These are phyloP conservation scores for Yponomeuta sedellus DNA, from an alignment of 2,888 invertebrate species.

Conservation along the genomic window DNA sequence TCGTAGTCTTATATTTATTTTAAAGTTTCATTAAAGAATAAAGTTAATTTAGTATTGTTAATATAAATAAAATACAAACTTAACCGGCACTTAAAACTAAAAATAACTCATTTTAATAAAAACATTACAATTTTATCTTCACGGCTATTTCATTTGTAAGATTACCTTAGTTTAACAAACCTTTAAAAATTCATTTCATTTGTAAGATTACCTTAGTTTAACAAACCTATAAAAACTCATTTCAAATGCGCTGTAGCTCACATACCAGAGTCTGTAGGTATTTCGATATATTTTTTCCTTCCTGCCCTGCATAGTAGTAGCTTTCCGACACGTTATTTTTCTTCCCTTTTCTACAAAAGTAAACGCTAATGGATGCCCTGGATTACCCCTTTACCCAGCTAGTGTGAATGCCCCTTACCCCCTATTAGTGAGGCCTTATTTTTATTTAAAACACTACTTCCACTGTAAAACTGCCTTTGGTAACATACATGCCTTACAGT, in stretches of 20 bases:
- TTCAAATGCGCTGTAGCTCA: constrained; percentile 57
- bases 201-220: constrained; percentile 33
- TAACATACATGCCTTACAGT: background rate
- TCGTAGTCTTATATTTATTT: constrained; percentile 41
- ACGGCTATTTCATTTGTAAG: constrained; percentile 63
- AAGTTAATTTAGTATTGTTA: constrained; percentile 54
- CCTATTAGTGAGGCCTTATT: constrained; percentile 48
- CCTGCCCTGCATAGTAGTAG: constrained; percentile 51
- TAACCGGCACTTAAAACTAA: constrained; percentile 67
- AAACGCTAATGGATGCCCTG: constrained; percentile 72
- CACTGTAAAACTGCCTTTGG: constrained; percentile 55
- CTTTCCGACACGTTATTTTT: constrained; percentile 55
- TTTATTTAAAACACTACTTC: constrained; percentile 32
- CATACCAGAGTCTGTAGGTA: constrained; percentile 58
- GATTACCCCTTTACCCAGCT: constrained; percentile 57
- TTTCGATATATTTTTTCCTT: constrained; percentile 29
- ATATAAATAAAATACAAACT: constrained; percentile 57
- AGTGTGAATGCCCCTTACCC: constrained; percentile 68
- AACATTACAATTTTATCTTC: constrained; percentile 56
- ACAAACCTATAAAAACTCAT: constrained; percentile 24
- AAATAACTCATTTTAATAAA: constrained; percentile 67
- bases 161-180: constrained; percentile 30
- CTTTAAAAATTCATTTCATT: constrained; percentile 29
- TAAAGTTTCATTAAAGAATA: constrained; percentile 55
- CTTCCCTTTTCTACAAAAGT: constrained; percentile 52